Base-by-base conservation (phyloP, 92 coral and sea anemone genomes). In the Actinernus sp. region DNA sequence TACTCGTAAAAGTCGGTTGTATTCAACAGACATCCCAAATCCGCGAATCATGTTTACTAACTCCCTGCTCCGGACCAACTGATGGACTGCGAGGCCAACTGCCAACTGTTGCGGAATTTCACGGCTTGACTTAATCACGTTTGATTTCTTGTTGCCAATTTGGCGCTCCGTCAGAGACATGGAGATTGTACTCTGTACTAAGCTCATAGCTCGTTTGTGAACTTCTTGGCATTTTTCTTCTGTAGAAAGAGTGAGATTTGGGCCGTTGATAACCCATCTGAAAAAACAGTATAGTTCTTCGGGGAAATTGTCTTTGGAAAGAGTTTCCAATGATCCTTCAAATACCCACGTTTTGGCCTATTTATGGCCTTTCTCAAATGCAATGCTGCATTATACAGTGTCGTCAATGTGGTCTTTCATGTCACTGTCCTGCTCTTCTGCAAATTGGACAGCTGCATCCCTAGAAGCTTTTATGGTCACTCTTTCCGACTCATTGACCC, bases 401-500 rank as follows among this genome's bases (percentile, higher is more conserved):
- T 59, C 41, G 36, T 73, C 96, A 63, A 53, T 83, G 48, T 78
- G 43, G 32, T 50, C 32, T 28, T 61, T 61, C 1, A 58, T 49
- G 25, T 59, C 54, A 9, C 31, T 62, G 58, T 74, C 62, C 21
- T 59, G 37, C 19, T 31, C 31, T 55, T 76, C 26, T 29, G 45
- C 22, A 37, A 58, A 29, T 18, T 29, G 34, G 31, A 73, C 53
- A 56, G 70, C 84, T 4, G 17, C 59, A 38, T 87, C 88, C 71
- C 93, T 76, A 20, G 78, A 51, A 31, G 49, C 58, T 58, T 88
- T 82, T 4, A 76, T 65, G 26, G 65, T 88, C 7, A 86, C 76
- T 41, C 77, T 50, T 27, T 76, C 81, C 19, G 90, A 66, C 57
- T 83, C 90, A 44, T 83, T 88, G 4, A 71, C 89, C 4, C 84